A percentile compares a stretch with the other conserved stretches of the same genome.
Evolutionary conservation across 2,113 vertebrate species (phyloP).

Genomic region (Cercopithecus mona): DNA sequence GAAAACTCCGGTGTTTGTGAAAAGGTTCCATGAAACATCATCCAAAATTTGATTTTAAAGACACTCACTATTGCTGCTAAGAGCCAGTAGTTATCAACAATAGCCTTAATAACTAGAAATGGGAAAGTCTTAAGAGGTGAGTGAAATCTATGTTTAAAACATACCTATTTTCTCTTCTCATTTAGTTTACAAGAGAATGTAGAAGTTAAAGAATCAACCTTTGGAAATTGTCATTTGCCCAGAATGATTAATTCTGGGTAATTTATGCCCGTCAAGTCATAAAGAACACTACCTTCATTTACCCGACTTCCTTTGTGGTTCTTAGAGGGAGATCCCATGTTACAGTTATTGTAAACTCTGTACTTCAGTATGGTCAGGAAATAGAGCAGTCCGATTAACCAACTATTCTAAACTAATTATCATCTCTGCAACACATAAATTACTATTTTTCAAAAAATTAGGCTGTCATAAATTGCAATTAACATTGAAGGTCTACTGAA

Average conservation of each 20-base stretch:
- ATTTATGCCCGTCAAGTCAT: neutral
- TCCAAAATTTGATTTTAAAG: neutral
- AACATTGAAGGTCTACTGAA: constrained; percentile 38
- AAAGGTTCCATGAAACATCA: neutral
- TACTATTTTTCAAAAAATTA: constrained; percentile 62
- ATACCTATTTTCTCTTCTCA: neutral
- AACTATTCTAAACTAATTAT: constrained; percentile 20
- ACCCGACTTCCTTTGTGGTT: neutral
- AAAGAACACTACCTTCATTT: neutral
- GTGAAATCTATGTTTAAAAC: neutral
- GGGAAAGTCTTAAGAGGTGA: neutral
- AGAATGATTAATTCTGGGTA: neutral
- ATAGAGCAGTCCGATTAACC: constrained; percentile 32
- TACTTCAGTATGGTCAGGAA: constrained; percentile 50
- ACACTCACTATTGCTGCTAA: neutral
- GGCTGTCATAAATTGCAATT: constrained; percentile 53
- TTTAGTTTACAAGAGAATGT: constrained; percentile 11
- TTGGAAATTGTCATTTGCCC: neutral
- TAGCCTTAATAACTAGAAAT: neutral
- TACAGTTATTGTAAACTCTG: neutral
- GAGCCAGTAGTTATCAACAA: neutral
- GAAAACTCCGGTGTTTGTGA: neutral
- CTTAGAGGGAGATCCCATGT: rapidly evolving
- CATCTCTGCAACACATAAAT: constrained; percentile 33
- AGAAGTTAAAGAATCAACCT: neutral